Percentiles rank a stretch among this genome's conserved stretches.
Evolutionary conservation across 64 coral and sea anemone species (phyloP).

Genomic region (Porites lutea): DNA sequence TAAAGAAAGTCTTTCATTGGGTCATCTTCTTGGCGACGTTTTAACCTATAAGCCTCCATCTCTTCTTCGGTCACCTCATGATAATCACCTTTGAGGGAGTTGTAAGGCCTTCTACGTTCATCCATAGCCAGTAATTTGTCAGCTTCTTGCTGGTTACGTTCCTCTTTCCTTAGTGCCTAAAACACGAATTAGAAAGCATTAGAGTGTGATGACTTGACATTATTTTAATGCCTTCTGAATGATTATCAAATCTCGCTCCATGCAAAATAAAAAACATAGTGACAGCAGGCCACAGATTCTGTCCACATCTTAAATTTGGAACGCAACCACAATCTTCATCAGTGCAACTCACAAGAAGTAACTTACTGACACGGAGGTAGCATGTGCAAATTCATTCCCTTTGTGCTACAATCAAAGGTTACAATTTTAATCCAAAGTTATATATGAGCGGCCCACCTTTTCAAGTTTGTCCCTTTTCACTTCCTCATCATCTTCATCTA

Average conservation of each 20-base stretch:
- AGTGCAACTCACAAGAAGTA: too few relatives aligned
- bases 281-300: too few relatives aligned
- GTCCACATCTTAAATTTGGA: too few relatives aligned
- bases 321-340: too few relatives aligned
- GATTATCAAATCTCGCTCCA: too few relatives aligned
- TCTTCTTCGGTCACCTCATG: constrained; percentile 95
- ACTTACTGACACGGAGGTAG: too few relatives aligned
- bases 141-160: constrained; percentile 80
- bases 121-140: constrained; percentile 80
- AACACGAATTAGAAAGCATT: background rate
- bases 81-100: constrained; percentile 83
- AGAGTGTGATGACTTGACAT: background rate
- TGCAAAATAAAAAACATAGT: too few relatives aligned
- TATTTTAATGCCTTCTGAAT: too few relatives aligned
- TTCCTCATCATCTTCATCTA: constrained; percentile 85
- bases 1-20: constrained; percentile 90
- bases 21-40: constrained; percentile 87
- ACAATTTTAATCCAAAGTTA: too few relatives aligned
- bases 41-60: constrained; percentile 95
- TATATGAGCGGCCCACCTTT: constrained; percentile 39
- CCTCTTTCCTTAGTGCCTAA: constrained; percentile 90
- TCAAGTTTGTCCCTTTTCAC: constrained; percentile 71
- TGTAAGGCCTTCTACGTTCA: constrained; percentile 95
- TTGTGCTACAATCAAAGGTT: too few relatives aligned
- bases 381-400: too few relatives aligned